Conservation (phyloP, 2,797 vertebrate genomes). For the Sebastes aleutianus region DNA sequence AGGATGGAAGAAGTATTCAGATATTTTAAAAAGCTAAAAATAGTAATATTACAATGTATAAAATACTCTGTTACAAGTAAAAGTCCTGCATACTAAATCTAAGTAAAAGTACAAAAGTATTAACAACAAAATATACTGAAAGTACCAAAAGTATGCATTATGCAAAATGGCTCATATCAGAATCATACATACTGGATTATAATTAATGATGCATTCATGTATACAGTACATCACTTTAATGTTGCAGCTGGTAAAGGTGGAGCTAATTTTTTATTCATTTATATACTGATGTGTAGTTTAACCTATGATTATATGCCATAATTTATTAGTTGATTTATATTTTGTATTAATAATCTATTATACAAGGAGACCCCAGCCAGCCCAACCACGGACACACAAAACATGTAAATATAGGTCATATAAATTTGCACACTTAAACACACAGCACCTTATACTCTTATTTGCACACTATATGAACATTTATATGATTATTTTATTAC, state of each 20-base stretch:
- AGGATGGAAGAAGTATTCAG: background rate
- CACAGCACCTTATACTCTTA: too few species aligned
- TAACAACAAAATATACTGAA: background rate
- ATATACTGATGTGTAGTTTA: background rate
- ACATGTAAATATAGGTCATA: too few species aligned
- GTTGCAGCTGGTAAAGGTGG: background rate
- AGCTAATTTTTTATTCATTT: background rate
- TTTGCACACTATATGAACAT: too few species aligned
- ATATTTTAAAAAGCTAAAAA: background rate
- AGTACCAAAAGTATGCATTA: background rate
- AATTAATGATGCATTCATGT: background rate
- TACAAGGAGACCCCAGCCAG: accelerated
- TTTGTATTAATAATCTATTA: background rate
- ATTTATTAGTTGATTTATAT: background rate
- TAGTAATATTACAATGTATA: background rate
- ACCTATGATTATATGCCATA: background rate
- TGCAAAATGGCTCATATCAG: background rate
- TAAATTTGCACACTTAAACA: too few species aligned
- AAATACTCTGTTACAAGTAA: background rate
- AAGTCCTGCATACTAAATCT: background rate
- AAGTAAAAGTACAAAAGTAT: background rate
- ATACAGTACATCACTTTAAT: background rate
- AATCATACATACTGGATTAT: background rate
- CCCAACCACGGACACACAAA: too few species aligned
- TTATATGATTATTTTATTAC: too few species aligned